Percentiles rank a stretch among this genome's conserved stretches.
Evolutionary conservation across 2,797 vertebrate genomes (phyloP).

Genomic region (Squalus acanthias): DNA sequence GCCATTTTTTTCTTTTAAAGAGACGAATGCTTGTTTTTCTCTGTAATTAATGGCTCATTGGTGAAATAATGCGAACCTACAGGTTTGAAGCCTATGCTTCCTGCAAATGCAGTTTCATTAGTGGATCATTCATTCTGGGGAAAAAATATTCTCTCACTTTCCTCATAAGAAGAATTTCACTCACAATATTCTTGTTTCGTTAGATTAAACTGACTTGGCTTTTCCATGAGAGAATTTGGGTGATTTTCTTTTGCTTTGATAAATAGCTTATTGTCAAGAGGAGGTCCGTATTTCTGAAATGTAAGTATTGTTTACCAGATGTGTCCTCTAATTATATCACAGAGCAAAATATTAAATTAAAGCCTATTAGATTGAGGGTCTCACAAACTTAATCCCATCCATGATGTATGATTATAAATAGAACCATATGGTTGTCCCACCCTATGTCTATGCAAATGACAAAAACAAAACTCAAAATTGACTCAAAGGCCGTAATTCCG

Average conservation of each 20-base stretch:
- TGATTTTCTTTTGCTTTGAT: background rate
- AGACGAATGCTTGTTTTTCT: background rate
- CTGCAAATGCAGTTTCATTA: background rate
- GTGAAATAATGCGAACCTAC: background rate
- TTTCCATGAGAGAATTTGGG: background rate
- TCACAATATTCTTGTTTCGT: background rate
- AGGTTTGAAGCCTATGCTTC: background rate
- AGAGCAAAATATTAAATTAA: background rate
- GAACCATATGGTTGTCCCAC: background rate
- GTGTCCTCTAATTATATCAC: background rate
- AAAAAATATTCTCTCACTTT: background rate
- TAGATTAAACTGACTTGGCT: background rate
- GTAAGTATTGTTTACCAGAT: background rate
- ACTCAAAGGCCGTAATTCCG: background rate
- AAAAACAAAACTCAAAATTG: background rate
- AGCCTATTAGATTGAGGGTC: background rate
- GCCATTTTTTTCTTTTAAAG: background rate
- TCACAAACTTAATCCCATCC: background rate
- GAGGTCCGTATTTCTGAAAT: background rate
- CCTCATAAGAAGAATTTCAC: background rate
- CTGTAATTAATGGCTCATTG: background rate
- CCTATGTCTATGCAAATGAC: background rate
- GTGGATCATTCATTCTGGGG: background rate
- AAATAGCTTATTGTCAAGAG: background rate
- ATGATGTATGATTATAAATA: background rate